Conservation (phyloP, 1,140 invertebrate genomes). For the Pentalonia nigronervosa region DNA sequence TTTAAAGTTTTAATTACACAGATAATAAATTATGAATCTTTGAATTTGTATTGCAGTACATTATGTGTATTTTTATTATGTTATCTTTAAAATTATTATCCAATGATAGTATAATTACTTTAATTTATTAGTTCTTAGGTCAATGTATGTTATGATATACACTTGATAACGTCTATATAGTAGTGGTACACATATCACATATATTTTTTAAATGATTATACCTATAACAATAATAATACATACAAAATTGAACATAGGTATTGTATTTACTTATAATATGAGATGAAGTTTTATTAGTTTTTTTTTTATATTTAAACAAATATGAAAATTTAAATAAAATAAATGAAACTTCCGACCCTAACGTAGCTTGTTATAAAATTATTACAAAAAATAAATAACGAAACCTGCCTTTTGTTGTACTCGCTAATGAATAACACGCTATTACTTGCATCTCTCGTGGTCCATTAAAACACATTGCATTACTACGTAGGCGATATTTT, state of each 20-base stretch:
- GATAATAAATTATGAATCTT: neutral
- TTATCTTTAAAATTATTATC: neutral
- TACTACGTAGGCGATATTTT: neutral
- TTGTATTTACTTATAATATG: neutral
- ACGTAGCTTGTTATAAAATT: neutral
- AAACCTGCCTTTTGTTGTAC: neutral
- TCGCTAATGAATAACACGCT: conserved; percentile 19
- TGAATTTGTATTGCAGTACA: neutral
- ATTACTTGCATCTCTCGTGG: neutral
- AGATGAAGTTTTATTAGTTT: neutral
- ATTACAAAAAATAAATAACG: conserved; percentile 25
- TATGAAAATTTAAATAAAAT: neutral
- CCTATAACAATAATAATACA: neutral
- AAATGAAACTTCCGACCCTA: neutral
- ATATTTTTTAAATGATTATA: neutral
- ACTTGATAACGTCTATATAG: neutral
- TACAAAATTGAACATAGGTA: neutral
- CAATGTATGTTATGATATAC: neutral
- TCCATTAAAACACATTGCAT: conserved; percentile 29
- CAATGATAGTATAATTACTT: neutral
- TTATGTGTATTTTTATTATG: neutral
- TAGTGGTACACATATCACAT: neutral
- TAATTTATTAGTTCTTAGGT: neutral
- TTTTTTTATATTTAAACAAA: neutral
- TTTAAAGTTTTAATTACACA: neutral